A percentile compares a stretch with the other conserved stretches of the same genome.
Conservation (phyloP, 1,140 invertebrate species). For the Bursaphelenchus mucronatus region DNA sequence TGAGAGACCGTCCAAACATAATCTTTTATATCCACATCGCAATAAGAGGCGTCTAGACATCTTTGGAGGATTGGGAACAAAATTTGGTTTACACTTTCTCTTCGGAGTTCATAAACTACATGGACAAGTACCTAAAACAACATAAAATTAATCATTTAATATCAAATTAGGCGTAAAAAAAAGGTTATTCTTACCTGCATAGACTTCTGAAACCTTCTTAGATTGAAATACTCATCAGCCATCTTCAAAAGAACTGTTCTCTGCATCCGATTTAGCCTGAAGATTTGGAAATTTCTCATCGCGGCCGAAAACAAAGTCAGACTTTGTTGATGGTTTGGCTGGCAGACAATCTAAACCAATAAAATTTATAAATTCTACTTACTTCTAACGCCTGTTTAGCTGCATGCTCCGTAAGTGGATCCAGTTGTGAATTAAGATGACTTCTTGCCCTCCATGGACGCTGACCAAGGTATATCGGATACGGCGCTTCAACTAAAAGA, state of each 20-base stretch:
- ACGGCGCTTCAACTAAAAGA: background rate
- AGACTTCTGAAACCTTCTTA: conserved; percentile 22
- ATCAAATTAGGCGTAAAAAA: background rate
- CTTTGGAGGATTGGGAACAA: background rate
- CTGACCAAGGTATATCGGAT: conserved; percentile 33
- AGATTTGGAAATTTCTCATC: conserved; percentile 25
- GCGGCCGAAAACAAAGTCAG: conserved; percentile 33
- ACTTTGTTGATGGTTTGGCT: conserved; percentile 31
- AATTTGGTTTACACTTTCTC: conserved; percentile 6
- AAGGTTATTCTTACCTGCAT: conserved; percentile 21
- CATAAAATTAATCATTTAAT: background rate
- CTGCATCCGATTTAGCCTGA: conserved; percentile 22
- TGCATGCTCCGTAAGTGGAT: conserved; percentile 32
- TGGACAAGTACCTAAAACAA: conserved; percentile 10
- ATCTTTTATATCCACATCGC: conserved; percentile 8
- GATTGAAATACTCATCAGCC: conserved; percentile 33
- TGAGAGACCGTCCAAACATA: conserved; percentile 21
- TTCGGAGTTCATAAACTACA: conserved; percentile 10
- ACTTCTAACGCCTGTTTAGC: conserved; percentile 38
- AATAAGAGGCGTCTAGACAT: conserved; percentile 19
- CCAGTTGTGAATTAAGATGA: conserved; percentile 8
- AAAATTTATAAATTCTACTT: conserved; percentile 7
- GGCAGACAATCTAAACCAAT: conserved; percentile 24
- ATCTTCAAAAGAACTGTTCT: conserved; percentile 19
- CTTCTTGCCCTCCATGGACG: conserved; percentile 35